A percentile compares a stretch with the other conserved stretches of the same genome.
phyloP scores from a whole-genome alignment of 2,113 vertebrate species.

The Rhineura floridana region DNA sequence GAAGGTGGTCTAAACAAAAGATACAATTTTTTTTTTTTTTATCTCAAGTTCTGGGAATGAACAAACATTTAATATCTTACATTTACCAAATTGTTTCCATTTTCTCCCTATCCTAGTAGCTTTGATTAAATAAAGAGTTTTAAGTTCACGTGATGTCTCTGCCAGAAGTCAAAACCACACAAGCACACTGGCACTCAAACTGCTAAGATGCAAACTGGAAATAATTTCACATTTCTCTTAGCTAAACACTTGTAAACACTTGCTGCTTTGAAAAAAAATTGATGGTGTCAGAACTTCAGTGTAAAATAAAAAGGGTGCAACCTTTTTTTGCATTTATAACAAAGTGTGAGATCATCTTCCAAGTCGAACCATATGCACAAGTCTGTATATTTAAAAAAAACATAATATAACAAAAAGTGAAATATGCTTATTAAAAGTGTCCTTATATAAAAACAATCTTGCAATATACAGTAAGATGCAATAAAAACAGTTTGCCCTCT shows the following conservation, averaged over 20 bases:
- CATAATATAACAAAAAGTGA: slow-evolving; percentile 86
- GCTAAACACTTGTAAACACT: slow-evolving; percentile 71
- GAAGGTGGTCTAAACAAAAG: not conserved
- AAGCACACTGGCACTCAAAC: slow-evolving; percentile 70
- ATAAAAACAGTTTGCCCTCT: slow-evolving; percentile 81
- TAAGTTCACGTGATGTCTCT: slow-evolving; percentile 55
- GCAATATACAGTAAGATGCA: slow-evolving; percentile 86
- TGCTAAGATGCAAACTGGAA: slow-evolving; percentile 78
- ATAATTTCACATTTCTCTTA: slow-evolving; percentile 76
- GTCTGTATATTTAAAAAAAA: slow-evolving; percentile 81
- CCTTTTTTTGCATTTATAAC: slow-evolving; percentile 74
- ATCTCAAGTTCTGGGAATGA: not conserved
- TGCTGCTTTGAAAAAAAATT: slow-evolving; percentile 68
- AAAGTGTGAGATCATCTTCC: slow-evolving; percentile 79
- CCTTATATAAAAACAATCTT: slow-evolving; percentile 83
- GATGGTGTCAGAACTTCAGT: slow-evolving; percentile 76
- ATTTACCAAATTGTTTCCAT: not conserved
- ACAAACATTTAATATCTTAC: not conserved
- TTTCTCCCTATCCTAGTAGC: not conserved
- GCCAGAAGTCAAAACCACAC: slow-evolving; percentile 64
- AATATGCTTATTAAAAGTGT: slow-evolving; percentile 88
- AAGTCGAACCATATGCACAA: slow-evolving; percentile 83
- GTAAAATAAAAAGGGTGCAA: slow-evolving; percentile 80
- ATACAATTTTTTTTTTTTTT: not conserved
- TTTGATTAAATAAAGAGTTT: slow-evolving; percentile 50